Percentiles rank a stretch among this genome's conserved stretches.
Conservation (phyloP, 2,113 vertebrate species). For the Leptobrachium ailaonicum region DNA sequence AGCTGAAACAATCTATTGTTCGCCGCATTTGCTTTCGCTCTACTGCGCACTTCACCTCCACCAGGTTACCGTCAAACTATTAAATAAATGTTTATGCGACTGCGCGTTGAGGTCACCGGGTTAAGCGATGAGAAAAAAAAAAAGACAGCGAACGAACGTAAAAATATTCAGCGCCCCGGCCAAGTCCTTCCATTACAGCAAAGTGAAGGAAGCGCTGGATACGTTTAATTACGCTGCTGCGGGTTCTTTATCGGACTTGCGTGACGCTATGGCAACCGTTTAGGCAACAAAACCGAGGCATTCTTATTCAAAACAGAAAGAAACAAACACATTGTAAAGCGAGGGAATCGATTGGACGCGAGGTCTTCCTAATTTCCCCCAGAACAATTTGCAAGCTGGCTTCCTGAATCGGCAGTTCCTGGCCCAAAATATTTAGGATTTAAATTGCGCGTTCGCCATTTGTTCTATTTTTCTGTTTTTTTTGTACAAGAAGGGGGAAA, state of each 20-base stretch:
- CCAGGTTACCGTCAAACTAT: neutral
- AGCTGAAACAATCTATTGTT: neutral
- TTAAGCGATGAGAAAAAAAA: neutral
- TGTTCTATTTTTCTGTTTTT: conserved; percentile 33
- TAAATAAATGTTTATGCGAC: conserved; percentile 5
- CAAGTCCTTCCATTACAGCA: neutral
- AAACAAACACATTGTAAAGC: conserved; percentile 16
- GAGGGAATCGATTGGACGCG: conserved; percentile 26
- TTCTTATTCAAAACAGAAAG: conserved; percentile 8
- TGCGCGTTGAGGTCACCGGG: neutral
- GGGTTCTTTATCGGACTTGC: neutral
- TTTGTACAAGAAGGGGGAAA: conserved; percentile 28
- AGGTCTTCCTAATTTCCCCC: conserved; percentile 20
- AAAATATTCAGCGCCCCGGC: neutral
- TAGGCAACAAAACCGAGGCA: neutral
- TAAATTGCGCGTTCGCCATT: conserved; percentile 47
- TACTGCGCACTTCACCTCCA: neutral
- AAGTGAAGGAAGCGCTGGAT: neutral
- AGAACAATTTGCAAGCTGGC: conserved; percentile 50
- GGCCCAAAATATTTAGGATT: conserved; percentile 47
- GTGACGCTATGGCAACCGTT: neutral
- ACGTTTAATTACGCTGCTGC: conserved; percentile 2
- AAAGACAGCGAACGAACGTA: neutral
- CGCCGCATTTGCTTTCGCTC: neutral
- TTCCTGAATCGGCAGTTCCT: conserved; percentile 41